phyloP scores from a whole-genome alignment of 2,888 invertebrate genomes.

The Drosophila siamana region DNA sequence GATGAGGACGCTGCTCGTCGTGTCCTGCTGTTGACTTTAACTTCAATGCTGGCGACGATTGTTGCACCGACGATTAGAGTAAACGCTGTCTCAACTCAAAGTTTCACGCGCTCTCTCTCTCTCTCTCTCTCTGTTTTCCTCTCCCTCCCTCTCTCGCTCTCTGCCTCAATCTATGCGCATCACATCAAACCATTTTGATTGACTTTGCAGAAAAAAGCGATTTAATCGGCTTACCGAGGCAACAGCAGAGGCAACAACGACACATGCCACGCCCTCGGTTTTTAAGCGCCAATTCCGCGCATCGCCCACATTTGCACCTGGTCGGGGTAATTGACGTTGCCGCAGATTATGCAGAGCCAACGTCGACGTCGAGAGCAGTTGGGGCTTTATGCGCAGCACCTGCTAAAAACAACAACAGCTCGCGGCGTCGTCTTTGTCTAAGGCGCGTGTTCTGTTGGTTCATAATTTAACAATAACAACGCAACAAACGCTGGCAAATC shows the following conservation, averaged over 20 bases:
- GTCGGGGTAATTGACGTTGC: slow-evolving; percentile 79
- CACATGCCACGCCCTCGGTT: slow-evolving; percentile 27
- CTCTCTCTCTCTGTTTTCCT: slow-evolving; percentile 9
- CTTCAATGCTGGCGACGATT: no score
- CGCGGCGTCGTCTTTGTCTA: not conserved
- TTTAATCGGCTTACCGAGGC: slow-evolving; percentile 77
- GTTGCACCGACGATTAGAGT: no score
- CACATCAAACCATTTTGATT: slow-evolving; percentile 35
- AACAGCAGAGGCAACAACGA: slow-evolving; percentile 19
- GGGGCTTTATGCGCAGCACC: slow-evolving; percentile 21
- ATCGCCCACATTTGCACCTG: slow-evolving; percentile 35
- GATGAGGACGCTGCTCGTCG: slow-evolving; percentile 15
- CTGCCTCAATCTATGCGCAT: slow-evolving; percentile 20
- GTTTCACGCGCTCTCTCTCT: not conserved
- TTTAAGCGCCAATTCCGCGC: slow-evolving; percentile 56
- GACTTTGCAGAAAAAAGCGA: slow-evolving; percentile 66
- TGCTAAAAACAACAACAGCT: slow-evolving; percentile 17
- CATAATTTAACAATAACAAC: not conserved
- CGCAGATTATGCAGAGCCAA: slow-evolving; percentile 62
- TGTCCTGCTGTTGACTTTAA: slow-evolving; percentile 5
- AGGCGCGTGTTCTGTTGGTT: not conserved
- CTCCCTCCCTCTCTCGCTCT: slow-evolving; percentile 26
- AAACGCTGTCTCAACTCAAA: no score
- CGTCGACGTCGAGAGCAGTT: slow-evolving; percentile 6
- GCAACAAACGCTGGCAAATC: not conserved